Conservation (phyloP, 37 sponge, comb jelly and placozoan genomes). For the Axinella damicornis region DNA sequence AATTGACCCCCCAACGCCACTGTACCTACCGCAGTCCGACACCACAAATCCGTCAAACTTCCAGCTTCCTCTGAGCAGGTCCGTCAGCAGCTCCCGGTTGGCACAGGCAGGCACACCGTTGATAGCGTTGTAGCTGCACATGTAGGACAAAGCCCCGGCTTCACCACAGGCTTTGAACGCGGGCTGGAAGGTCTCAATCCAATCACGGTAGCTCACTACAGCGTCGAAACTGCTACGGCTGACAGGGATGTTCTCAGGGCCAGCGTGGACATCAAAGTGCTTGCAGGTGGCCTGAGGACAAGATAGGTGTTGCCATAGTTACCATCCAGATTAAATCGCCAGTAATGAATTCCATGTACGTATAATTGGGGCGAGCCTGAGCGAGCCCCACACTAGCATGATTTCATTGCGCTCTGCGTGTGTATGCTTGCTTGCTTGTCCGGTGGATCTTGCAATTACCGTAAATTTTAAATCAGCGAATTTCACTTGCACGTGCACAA, state of each 20-base stretch:
- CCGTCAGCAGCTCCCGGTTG: constrained; percentile 38
- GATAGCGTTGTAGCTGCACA: constrained; percentile 82
- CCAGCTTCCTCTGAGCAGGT: constrained; percentile 35
- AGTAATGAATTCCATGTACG: no score
- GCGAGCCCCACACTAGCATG: no score
- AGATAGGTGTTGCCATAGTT: no score
- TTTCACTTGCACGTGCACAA: no score
- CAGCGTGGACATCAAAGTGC: constrained; percentile 64
- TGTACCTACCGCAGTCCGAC: constrained; percentile 35
- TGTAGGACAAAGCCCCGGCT: constrained; percentile 53
- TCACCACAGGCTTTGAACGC: constrained; percentile 58
- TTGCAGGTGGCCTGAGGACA: constrained; percentile 56
- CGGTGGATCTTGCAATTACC: no score
- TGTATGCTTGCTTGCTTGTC: no score
- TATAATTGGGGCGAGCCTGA: no score
- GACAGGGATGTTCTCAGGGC: constrained; percentile 64
- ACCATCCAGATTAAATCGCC: no score
- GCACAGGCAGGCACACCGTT: constrained; percentile 74
- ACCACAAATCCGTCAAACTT: constrained; percentile 59
- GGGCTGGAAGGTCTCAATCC: constrained; percentile 56
- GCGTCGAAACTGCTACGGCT: constrained; percentile 49
- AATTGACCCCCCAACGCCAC: neutral
- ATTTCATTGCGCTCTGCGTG: no score
- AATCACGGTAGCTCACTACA: constrained; percentile 48
- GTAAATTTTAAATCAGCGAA: no score